phyloP scores from a whole-genome alignment of 2,797 vertebrate genomes.

The Oreonectes daqikongensis region DNA sequence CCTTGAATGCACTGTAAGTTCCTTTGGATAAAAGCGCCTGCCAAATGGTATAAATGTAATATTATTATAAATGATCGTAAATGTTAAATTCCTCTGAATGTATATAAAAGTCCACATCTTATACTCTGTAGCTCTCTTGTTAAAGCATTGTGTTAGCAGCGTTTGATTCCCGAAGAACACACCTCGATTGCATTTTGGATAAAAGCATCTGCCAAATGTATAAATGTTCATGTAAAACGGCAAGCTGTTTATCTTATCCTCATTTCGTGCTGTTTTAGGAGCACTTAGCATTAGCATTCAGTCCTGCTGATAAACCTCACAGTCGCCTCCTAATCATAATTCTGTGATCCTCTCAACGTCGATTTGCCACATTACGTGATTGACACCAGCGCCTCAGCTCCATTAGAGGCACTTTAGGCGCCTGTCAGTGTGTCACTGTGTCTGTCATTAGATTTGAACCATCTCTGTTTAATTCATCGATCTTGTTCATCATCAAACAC shows the following conservation, averaged over 20 bases:
- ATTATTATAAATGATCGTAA: no score
- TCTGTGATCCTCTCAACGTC: constrained; percentile 25
- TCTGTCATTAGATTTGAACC: constrained; percentile 19
- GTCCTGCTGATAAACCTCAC: background rate
- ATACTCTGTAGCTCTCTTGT: no score
- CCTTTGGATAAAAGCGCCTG: background rate
- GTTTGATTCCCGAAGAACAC: no score
- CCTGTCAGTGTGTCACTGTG: constrained; percentile 7
- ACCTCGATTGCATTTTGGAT: no score
- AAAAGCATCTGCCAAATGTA: no score
- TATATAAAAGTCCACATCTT: no score
- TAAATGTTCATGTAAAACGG: background rate
- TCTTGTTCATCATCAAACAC: constrained; percentile 34
- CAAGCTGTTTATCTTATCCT: background rate
- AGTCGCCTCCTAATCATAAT: background rate
- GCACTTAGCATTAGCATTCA: constrained; percentile 4
- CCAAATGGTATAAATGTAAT: background rate
- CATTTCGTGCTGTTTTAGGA: background rate
- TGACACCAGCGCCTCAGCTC: constrained; percentile 31
- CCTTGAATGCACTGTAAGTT: no score
- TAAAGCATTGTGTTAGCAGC: no score
- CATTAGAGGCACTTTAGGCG: constrained; percentile 25
- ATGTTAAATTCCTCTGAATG: no score
- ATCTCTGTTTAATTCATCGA: constrained; percentile 14
- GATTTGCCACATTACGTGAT: constrained; percentile 39